Conservation (phyloP, 2,888 invertebrate genomes). For the Thera britannica region DNA sequence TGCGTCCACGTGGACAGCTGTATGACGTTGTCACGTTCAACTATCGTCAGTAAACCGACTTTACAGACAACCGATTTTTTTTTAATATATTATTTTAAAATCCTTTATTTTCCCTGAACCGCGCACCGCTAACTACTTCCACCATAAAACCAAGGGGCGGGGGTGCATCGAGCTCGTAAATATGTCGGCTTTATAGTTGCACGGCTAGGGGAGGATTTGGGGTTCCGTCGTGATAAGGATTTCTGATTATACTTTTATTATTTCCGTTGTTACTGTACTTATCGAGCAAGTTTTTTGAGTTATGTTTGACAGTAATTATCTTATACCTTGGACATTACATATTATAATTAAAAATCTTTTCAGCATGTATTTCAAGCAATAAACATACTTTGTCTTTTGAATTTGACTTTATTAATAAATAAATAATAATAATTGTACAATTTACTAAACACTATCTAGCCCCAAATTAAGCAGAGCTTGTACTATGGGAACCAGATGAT, state of each 20-base stretch:
- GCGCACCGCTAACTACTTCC: conserved; percentile 44
- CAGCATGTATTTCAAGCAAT: too few species aligned
- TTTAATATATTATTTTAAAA: conserved; percentile 9
- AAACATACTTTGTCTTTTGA: too few species aligned
- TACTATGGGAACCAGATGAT: too few species aligned
- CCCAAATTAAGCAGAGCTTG: too few species aligned
- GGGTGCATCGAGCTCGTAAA: conserved; percentile 70
- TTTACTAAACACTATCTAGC: too few species aligned
- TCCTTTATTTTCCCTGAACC: conserved; percentile 6
- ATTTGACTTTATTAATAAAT: too few species aligned
- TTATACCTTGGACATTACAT: too few species aligned
- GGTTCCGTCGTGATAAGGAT: conserved; percentile 26
- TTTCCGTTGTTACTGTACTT: conserved; percentile 13
- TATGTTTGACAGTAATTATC: neutral
- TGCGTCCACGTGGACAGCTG: too few species aligned
- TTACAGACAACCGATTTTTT: neutral
- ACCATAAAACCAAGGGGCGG: conserved; percentile 59
- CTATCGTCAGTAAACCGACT: neutral
- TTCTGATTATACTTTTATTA: conserved; percentile 16
- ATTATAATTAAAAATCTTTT: too few species aligned
- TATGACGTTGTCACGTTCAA: neutral
- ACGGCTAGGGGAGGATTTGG: conserved; percentile 60
- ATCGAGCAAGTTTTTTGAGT: conserved; percentile 1
- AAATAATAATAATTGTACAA: too few species aligned
- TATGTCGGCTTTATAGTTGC: conserved; percentile 78